A percentile compares a stretch with the other conserved stretches of the same genome.
Evolutionary conservation across 2,113 vertebrate genomes (phyloP).

Genomic region (Apteryx owenii): DNA sequence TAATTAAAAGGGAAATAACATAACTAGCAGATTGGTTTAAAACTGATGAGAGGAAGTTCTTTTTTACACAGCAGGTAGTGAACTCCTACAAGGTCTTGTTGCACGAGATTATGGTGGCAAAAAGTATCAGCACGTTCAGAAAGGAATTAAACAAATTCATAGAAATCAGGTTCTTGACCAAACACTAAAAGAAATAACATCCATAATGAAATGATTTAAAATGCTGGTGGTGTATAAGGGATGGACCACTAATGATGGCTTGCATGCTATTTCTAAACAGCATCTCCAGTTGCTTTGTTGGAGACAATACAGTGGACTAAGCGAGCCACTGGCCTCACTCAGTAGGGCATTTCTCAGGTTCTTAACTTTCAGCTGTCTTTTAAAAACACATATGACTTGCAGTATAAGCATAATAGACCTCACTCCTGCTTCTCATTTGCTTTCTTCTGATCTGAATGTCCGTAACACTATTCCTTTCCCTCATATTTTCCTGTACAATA

Average conservation of each 20-base stretch:
- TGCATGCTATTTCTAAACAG: neutral
- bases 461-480: accelerated
- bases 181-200: neutral
- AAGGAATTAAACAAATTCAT: neutral
- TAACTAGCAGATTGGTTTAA: neutral
- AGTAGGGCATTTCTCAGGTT: neutral
- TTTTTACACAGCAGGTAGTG: neutral
- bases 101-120: neutral
- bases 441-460: neutral
- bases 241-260: neutral
- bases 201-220: neutral
- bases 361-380: neutral
- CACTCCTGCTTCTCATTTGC: neutral
- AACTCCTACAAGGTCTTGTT: neutral
- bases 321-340: neutral
- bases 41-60: neutral
- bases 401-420: neutral
- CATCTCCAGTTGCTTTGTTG: neutral
- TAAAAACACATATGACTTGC: neutral
- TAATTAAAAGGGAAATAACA: neutral
- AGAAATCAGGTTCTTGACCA: neutral
- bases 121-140: neutral
- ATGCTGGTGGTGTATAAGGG: neutral
- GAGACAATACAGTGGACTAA: neutral
- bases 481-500: neutral